These are phyloP conservation scores for Drosophila mauritiana DNA, from an alignment of 1,140 invertebrate species.

Conservation along the genomic window DNA sequence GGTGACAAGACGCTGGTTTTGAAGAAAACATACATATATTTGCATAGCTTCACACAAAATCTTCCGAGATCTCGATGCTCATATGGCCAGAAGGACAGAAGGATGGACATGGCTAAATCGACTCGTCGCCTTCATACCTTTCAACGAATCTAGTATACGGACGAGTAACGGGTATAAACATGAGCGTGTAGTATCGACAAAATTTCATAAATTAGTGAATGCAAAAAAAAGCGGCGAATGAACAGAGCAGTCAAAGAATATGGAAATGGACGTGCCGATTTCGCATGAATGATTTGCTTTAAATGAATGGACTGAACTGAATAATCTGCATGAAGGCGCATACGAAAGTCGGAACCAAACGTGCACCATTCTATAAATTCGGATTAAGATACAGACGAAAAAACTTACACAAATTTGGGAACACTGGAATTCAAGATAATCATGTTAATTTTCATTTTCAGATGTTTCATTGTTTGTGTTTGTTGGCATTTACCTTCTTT, in stretches of 20 bases:
- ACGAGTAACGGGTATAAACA: background rate
- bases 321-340: conserved; percentile 69
- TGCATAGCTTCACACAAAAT: background rate
- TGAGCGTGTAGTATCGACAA: background rate
- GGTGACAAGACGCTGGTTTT: conserved; percentile 53
- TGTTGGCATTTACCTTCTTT: conserved; percentile 39
- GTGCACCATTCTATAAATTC: conserved; percentile 16
- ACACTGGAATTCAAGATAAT: conserved; percentile 55
- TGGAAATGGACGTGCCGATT: conserved; percentile 28
- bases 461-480: conserved; percentile 21
- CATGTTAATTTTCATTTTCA: conserved; percentile 48
- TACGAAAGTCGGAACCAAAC: conserved; percentile 33
- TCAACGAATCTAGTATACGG: too few species aligned
- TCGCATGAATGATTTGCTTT: conserved; percentile 62
- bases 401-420: conserved; percentile 23
- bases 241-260: background rate
- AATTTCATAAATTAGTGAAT: background rate
- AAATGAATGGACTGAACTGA: conserved; percentile 57
- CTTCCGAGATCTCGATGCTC: background rate
- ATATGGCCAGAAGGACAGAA: too few species aligned
- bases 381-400: conserved; percentile 11
- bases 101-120: too few species aligned
- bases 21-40: background rate
- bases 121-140: too few species aligned
- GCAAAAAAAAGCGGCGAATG: background rate